These are phyloP conservation scores for Mustela lutreola DNA, from an alignment of 2,113 vertebrate species.

Conservation along the genomic window DNA sequence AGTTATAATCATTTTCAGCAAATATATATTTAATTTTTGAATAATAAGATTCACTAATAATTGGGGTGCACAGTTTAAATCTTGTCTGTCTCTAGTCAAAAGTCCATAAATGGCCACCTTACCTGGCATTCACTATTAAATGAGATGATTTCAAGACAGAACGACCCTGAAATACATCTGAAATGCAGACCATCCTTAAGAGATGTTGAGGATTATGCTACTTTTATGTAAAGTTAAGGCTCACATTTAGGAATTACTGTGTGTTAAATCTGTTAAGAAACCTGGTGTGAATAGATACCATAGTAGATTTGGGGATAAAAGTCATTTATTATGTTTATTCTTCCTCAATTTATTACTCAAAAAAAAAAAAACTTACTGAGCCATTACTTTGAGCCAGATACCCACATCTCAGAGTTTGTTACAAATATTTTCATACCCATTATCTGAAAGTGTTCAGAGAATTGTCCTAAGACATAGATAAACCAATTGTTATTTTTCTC, in stretches of 20 bases:
- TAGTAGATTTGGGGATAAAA: not conserved
- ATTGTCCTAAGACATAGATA: not conserved
- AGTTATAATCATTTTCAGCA: not conserved
- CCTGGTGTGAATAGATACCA: not conserved
- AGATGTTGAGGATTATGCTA: not conserved
- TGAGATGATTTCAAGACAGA: not conserved
- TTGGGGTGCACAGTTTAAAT: not conserved
- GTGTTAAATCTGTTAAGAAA: not conserved
- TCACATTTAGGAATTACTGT: not conserved
- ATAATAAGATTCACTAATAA: not conserved
- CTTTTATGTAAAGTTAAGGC: not conserved
- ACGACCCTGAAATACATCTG: not conserved
- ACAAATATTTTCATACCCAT: not conserved
- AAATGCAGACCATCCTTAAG: not conserved
- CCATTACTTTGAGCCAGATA: not conserved
- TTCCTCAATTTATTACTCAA: not conserved
- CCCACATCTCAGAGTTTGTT: not conserved
- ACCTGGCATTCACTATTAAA: not conserved
- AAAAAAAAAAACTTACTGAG: not conserved
- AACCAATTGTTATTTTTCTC: not conserved
- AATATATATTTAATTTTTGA: not conserved
- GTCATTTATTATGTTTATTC: not conserved
- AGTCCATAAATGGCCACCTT: not conserved
- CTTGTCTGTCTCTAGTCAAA: not conserved
- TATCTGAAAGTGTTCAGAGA: not conserved